Evolutionary conservation across 2,888 invertebrate genomes (phyloP).

Genomic region (Pocota personata): DNA sequence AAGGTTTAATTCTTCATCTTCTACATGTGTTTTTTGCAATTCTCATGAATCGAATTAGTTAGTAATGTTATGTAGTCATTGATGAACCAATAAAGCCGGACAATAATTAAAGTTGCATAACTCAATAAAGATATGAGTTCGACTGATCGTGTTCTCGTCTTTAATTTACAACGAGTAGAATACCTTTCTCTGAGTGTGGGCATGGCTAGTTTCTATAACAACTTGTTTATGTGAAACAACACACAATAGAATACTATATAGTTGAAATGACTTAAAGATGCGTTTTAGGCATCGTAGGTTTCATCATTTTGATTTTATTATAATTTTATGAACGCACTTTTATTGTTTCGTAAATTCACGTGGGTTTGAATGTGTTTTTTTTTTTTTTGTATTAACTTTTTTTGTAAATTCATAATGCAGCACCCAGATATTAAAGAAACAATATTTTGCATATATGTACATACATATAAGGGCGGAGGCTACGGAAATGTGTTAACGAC

Average conservation of each 20-base stretch:
- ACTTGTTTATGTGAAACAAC: neutral
- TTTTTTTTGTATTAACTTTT: neutral
- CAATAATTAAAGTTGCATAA: slow-evolving; percentile 47
- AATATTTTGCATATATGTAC: neutral
- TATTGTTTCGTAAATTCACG: neutral
- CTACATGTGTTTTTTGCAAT: slow-evolving; percentile 22
- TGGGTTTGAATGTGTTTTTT: neutral
- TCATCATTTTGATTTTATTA: neutral
- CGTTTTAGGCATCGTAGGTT: slow-evolving; percentile 5
- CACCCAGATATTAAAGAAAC: neutral
- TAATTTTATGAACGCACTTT: slow-evolving; percentile 10
- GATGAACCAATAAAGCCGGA: slow-evolving; percentile 39
- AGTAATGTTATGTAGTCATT: slow-evolving; percentile 9
- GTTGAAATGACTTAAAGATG: neutral
- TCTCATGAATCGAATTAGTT: slow-evolving; percentile 24
- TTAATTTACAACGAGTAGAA: slow-evolving; percentile 2
- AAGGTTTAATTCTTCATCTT: slow-evolving; percentile 5
- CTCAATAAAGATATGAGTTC: slow-evolving; percentile 11
- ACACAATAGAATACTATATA: neutral
- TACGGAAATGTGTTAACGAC: neutral
- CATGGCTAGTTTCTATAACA: neutral
- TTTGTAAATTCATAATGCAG: neutral
- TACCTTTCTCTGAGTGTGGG: slow-evolving; percentile 2
- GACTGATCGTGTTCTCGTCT: slow-evolving; percentile 6
- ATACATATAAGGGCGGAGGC: neutral